Percentiles rank a stretch among this genome's conserved stretches.
phyloP scores from a whole-genome alignment of 2,888 invertebrate genomes.

The Seira ritae region DNA sequence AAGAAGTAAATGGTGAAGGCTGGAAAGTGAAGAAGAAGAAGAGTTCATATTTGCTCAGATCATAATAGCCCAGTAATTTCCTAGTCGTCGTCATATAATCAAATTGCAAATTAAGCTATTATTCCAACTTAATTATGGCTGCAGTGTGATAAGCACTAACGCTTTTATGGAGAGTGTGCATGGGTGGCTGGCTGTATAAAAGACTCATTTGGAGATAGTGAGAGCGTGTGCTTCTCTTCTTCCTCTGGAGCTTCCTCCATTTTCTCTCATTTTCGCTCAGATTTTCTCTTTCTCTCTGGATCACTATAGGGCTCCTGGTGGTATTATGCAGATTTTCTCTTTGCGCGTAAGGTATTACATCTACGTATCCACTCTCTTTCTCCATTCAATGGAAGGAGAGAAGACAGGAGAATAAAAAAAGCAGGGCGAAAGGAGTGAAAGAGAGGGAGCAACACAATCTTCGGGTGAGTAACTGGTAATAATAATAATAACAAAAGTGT shows the following conservation, averaged over 20 bases:
- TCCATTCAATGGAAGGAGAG: background rate
- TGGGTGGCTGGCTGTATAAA: slow-evolving; percentile 45
- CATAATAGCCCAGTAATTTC: slow-evolving; percentile 68
- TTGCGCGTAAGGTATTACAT: background rate
- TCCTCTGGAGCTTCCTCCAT: slow-evolving; percentile 8
- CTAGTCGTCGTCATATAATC: slow-evolving; percentile 71
- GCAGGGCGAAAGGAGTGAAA: too few species aligned
- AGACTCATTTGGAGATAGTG: slow-evolving; percentile 38
- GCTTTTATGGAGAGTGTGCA: slow-evolving; percentile 57
- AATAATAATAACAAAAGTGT: slow-evolving; percentile 27
- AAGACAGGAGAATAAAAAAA: background rate
- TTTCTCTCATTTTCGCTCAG: background rate
- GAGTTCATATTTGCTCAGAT: slow-evolving; percentile 65
- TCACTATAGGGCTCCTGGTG: background rate
- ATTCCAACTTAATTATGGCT: slow-evolving; percentile 73
- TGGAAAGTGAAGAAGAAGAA: slow-evolving; percentile 21
- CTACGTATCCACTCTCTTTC: background rate
- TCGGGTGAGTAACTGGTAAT: slow-evolving; percentile 17
- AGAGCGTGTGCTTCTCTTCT: slow-evolving; percentile 18
- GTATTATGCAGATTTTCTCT: too few species aligned
- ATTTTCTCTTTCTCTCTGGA: slow-evolving; percentile 20
- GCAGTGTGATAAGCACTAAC: slow-evolving; percentile 69
- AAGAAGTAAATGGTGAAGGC: slow-evolving; percentile 13
- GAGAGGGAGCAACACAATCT: slow-evolving; percentile 5
- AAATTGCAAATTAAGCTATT: slow-evolving; percentile 74